Conservation (phyloP, 2,797 vertebrate species). For the Rhinatrema bivittatum region DNA sequence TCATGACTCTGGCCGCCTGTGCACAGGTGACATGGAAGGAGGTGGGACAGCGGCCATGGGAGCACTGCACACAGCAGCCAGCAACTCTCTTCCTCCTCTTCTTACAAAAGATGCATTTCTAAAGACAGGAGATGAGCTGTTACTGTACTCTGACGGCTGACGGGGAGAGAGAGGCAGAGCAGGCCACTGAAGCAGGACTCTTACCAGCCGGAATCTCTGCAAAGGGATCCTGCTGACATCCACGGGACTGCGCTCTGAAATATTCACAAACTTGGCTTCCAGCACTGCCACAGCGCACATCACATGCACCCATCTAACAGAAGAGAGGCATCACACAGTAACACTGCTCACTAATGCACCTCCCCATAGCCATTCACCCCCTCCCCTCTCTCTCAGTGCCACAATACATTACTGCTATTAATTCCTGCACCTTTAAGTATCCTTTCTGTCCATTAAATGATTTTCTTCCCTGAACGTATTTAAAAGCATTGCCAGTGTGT, state of each 20-base stretch:
- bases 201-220: conserved; percentile 89
- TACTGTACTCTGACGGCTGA: neutral
- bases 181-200: no score
- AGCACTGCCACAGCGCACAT: conserved; percentile 90
- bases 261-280: conserved; percentile 90
- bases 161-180: no score
- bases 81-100: conserved; percentile 80
- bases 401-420: no score
- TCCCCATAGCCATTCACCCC: no score
- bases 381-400: no score
- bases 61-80: conserved; percentile 94
- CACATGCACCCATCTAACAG: conserved; percentile 89
- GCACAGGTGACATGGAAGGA: conserved; percentile 93
- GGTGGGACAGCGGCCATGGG: conserved; percentile 89
- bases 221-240: conserved; percentile 88
- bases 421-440: no score
- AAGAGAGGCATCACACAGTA: neutral
- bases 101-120: conserved; percentile 94
- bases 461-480: no score
- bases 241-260: conserved; percentile 83
- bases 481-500: no score
- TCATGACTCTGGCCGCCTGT: conserved; percentile 87
- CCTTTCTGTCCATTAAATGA: no score
- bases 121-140: conserved; percentile 8
- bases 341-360: neutral